These are phyloP conservation scores for Dryococelus australis DNA, from an alignment of 2,888 invertebrate genomes.

Conservation along the genomic window DNA sequence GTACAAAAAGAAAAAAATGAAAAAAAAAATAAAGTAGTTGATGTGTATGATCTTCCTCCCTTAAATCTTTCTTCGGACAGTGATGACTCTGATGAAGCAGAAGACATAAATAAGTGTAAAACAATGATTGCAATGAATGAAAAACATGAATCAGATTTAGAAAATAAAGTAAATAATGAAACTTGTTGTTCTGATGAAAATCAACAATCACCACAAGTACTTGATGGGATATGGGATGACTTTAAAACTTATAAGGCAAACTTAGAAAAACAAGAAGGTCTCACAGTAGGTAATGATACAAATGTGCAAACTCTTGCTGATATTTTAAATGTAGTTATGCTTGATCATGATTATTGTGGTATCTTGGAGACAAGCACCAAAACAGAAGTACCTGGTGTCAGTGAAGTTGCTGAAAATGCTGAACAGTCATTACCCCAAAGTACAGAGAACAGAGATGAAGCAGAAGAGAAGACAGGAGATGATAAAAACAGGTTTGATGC, in stretches of 20 bases:
- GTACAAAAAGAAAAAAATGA: slow-evolving; percentile 37
- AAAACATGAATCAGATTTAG: slow-evolving; percentile 48
- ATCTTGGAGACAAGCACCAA: slow-evolving; percentile 29
- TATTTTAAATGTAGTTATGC: slow-evolving; percentile 55
- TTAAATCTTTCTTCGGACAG: slow-evolving; percentile 83
- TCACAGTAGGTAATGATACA: slow-evolving; percentile 31
- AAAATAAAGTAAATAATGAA: slow-evolving; percentile 26
- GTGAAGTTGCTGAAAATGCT: neutral
- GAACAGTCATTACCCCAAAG: neutral
- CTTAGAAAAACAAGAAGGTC: slow-evolving; percentile 63
- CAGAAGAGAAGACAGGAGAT: slow-evolving; percentile 56
- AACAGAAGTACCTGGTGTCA: slow-evolving; percentile 12
- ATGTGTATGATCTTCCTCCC: slow-evolving; percentile 77
- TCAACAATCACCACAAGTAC: slow-evolving; percentile 65
- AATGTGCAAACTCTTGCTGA: neutral
- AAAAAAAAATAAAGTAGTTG: slow-evolving; percentile 56
- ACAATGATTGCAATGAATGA: neutral
- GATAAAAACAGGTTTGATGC: slow-evolving; percentile 48
- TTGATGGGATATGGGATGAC: slow-evolving; percentile 79
- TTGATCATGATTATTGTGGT: slow-evolving; percentile 80
- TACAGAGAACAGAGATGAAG: slow-evolving; percentile 42
- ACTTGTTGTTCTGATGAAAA: slow-evolving; percentile 24
- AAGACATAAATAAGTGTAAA: slow-evolving; percentile 50
- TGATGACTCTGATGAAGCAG: slow-evolving; percentile 74
- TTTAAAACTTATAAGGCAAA: slow-evolving; percentile 78